Conservation (phyloP, 1,140 invertebrate genomes). For the Bombus waltoni region DNA sequence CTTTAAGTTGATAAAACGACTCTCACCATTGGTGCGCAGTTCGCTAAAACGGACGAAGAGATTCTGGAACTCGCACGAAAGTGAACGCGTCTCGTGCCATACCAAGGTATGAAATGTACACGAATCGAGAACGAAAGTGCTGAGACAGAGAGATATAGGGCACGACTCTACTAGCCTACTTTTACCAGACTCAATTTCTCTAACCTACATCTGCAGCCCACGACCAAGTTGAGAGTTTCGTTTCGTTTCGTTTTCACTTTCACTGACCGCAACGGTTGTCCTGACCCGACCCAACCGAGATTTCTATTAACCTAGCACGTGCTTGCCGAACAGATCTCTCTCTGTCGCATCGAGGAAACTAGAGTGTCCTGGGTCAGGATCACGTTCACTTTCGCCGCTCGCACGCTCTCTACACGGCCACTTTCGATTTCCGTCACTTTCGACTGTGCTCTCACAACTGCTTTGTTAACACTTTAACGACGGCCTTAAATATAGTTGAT, state of each 20-base stretch:
- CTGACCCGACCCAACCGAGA: constrained; percentile 61
- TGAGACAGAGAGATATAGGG: constrained; percentile 27
- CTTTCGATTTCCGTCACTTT: constrained; percentile 45
- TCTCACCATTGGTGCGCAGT: no score
- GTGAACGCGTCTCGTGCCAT: constrained; percentile 1
- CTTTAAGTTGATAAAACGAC: background rate
- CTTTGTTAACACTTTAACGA: no score
- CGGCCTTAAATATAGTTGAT: no score
- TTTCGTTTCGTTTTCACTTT: constrained; percentile 61
- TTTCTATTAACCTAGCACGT: constrained; percentile 53
- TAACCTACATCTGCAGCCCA: constrained; percentile 46
- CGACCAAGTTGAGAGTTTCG: constrained; percentile 43
- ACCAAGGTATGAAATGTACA: background rate
- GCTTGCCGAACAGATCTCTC: constrained; percentile 46
- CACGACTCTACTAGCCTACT: constrained; percentile 48
- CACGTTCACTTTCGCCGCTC: constrained; percentile 49
- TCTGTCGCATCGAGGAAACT: constrained; percentile 40
- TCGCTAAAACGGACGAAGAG: background rate
- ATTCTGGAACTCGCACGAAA: constrained; percentile 10
- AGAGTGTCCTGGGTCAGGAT: constrained; percentile 60
- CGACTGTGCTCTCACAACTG: background rate
- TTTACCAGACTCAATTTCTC: constrained; percentile 61
- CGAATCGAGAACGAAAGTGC: constrained; percentile 46
- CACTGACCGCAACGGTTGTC: constrained; percentile 36
- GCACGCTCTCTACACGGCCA: background rate